Conservation (phyloP, 2,888 invertebrate genomes). For the Seira musarum region DNA sequence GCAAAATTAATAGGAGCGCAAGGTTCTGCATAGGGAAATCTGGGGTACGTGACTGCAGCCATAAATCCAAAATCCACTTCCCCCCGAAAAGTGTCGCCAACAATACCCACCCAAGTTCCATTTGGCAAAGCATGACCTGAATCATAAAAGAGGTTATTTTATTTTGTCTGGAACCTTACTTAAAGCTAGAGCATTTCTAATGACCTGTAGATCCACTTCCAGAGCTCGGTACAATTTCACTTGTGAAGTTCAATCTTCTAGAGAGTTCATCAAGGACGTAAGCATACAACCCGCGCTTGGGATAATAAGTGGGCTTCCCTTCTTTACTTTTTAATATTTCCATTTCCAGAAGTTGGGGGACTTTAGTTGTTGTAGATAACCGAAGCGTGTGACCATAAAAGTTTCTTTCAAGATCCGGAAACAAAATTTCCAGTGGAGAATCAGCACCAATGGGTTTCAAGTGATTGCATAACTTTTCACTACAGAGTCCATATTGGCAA, state of each 20-base stretch:
- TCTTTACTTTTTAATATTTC: constrained; percentile 3
- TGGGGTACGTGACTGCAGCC: constrained; percentile 39
- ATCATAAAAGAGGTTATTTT: neutral
- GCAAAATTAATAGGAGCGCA: constrained; percentile 57
- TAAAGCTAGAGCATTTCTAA: neutral
- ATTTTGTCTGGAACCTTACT: neutral
- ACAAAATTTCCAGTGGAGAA: neutral
- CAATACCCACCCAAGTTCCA: constrained; percentile 51
- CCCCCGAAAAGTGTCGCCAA: constrained; percentile 37
- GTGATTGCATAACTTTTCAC: neutral
- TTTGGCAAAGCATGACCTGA: constrained; percentile 36
- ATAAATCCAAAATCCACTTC: constrained; percentile 53
- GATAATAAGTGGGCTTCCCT: neutral
- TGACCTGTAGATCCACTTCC: constrained; percentile 49
- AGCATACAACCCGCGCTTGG: constrained; percentile 43
- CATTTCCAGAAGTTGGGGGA: constrained; percentile 36
- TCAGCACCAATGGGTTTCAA: neutral
- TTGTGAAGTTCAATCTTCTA: constrained; percentile 40
- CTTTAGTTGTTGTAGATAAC: constrained; percentile 36
- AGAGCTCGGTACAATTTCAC: constrained; percentile 37
- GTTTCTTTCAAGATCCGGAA: constrained; percentile 41
- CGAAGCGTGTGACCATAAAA: constrained; percentile 27
- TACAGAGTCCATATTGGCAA: constrained; percentile 31
- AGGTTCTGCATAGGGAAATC: constrained; percentile 42
- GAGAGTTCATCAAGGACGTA: constrained; percentile 25